Evolutionary conservation across 2,797 vertebrate species (phyloP).

Genomic region (Sebastes oblongus): DNA sequence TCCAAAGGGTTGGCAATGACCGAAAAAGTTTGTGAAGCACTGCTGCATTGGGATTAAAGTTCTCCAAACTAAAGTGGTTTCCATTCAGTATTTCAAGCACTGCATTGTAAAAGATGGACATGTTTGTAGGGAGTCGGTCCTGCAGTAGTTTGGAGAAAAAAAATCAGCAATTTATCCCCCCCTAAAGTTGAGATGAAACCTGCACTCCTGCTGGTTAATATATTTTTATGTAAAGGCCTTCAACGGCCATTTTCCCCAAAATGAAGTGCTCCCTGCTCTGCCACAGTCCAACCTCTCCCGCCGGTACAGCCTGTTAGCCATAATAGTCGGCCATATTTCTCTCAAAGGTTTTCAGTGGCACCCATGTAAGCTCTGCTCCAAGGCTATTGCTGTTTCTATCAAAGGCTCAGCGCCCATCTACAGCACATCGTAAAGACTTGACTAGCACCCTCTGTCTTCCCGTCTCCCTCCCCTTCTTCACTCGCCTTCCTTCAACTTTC

Average conservation of each 20-base stretch:
- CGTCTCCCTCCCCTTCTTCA: not conserved
- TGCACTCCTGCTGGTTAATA: conserved; percentile 27
- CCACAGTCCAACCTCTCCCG: conserved; percentile 9
- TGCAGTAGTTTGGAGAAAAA: conserved; percentile 7
- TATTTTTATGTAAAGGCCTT: conserved; percentile 42
- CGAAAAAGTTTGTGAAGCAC: not conserved
- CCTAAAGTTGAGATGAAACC: conserved; percentile 38
- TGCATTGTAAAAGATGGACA: not conserved
- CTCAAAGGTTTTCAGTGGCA: conserved; percentile 28
- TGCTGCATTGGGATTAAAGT: not conserved
- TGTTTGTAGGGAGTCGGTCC: not conserved
- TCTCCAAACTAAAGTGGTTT: not conserved
- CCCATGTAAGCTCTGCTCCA: conserved; percentile 36
- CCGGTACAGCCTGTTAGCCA: conserved; percentile 33
- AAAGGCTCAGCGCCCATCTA: conserved; percentile 17
- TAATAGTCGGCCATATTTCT: conserved; percentile 58
- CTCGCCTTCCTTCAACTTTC: not conserved
- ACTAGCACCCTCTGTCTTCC: conserved; percentile 26
- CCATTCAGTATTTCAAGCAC: not conserved
- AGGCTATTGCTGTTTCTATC: conserved; percentile 55
- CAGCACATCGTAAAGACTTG: conserved; percentile 42
- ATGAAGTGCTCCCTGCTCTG: conserved; percentile 33
- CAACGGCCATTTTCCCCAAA: conserved; percentile 18
- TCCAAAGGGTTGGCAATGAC: no score
- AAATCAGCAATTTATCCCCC: conserved; percentile 11